phyloP scores from a whole-genome alignment of 1,140 invertebrate species.

The Brachionus plicatilis region DNA sequence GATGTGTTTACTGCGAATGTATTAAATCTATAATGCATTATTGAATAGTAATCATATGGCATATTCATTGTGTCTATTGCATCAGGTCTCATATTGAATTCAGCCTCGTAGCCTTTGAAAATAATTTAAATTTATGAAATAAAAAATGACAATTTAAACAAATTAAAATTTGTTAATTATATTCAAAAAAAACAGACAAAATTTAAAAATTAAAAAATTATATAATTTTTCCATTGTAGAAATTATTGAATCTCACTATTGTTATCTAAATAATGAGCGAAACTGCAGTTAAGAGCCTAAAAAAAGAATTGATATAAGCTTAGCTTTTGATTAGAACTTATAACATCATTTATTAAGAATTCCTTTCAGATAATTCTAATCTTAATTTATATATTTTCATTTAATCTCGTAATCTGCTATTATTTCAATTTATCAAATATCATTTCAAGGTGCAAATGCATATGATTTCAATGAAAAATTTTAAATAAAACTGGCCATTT shows the following conservation, averaged over 20 bases:
- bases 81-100: conserved; percentile 9
- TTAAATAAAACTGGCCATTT: neutral
- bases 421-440: no score
- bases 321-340: neutral
- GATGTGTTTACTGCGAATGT: neutral
- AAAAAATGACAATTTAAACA: neutral
- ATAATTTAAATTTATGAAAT: neutral
- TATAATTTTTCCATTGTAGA: no score
- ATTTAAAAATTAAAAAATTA: no score
- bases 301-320: neutral
- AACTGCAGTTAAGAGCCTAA: neutral
- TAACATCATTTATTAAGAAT: neutral
- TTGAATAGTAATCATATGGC: conserved; percentile 37
- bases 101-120: conserved; percentile 3
- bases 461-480: neutral
- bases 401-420: no score
- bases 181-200: no score
- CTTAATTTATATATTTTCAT: neutral
- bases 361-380: neutral
- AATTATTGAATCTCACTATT: no score
- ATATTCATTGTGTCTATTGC: conserved; percentile 20
- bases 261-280: neutral
- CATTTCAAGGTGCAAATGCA: neutral
- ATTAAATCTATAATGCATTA: conserved; percentile 36
- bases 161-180: no score